Evolutionary conservation across 2,113 vertebrate species (phyloP).

Genomic region (Anarhynchus alexandrinus): DNA sequence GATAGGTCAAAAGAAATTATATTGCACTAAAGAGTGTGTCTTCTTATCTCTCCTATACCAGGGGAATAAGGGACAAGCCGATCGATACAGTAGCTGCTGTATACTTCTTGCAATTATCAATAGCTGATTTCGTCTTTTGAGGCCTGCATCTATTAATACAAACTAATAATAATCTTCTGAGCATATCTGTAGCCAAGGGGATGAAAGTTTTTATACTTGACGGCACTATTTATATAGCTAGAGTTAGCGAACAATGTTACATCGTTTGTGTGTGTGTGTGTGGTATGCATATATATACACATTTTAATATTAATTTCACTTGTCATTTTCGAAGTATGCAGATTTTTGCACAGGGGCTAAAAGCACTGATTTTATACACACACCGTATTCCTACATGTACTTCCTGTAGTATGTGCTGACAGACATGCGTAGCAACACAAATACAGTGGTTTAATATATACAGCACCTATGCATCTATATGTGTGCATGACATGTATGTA

Average conservation of each 20-base stretch:
- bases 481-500: neutral
- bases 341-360: neutral
- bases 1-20: conserved; percentile 99
- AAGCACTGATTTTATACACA: neutral
- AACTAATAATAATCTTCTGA: conserved; percentile 93
- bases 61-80: conserved; percentile 96
- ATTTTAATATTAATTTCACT: neutral
- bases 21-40: conserved; percentile 99
- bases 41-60: conserved; percentile 98
- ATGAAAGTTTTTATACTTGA: conserved; percentile 61
- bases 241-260: neutral
- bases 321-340: neutral
- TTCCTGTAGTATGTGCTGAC: neutral
- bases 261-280: neutral
- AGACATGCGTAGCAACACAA: neutral
- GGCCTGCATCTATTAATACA: conserved; percentile 98
- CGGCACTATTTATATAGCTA: conserved; percentile 12
- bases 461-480: neutral
- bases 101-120: conserved; percentile 99
- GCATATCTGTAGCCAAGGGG: conserved; percentile 73
- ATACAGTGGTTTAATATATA: neutral
- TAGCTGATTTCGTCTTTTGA: conserved; percentile 98
- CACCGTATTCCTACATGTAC: neutral
- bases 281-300: neutral
- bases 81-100: conserved; percentile 98